These are phyloP conservation scores for Oryctolagus cuniculus DNA, from an alignment of 2,113 vertebrate genomes.

Conservation along the genomic window mOryCun1.1 NC_091453.1:6450501-6451000, in stretches of 20 bases:
- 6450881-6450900: too few relatives aligned
- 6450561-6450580: not conserved
- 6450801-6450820: constrained; percentile 63
- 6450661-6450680: constrained; percentile 45
- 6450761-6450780: constrained; percentile 57
- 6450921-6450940: too few relatives aligned
- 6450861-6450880: not conserved
- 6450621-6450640: constrained; percentile 46
- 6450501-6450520: constrained; percentile 31
- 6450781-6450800: constrained; percentile 12
- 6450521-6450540: not conserved
- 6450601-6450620: constrained; percentile 38
- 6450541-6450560: constrained; percentile 41
- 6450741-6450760: constrained; percentile 61
- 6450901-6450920: too few relatives aligned
- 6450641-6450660: constrained; percentile 43
- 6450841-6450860: not conserved
- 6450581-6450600: constrained; percentile 36
- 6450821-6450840: not conserved
- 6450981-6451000: too few relatives aligned
- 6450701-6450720: constrained; percentile 67
- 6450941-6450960: too few relatives aligned
- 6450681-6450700: constrained; percentile 65
- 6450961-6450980: too few relatives aligned
- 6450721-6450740: constrained; percentile 56